Percentiles rank a stretch among this genome's conserved stretches.
Evolutionary conservation across 2,113 vertebrate species (phyloP).

Genomic region (Epinephelus fuscoguttatus): DNA sequence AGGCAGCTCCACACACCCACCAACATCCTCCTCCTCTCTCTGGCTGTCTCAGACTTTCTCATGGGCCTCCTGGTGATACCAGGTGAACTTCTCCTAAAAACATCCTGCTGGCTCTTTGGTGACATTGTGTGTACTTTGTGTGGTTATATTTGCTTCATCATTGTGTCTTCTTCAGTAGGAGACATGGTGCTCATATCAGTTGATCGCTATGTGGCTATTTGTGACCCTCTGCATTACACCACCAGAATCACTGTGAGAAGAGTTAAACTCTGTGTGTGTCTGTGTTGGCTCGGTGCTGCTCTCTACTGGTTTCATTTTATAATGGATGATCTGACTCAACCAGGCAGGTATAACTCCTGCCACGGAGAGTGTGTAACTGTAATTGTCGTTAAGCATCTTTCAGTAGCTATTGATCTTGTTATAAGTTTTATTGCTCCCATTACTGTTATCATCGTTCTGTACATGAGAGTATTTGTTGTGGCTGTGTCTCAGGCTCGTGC

Average conservation of each 20-base stretch:
- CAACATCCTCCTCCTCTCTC: conserved; percentile 75
- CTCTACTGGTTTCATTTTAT: fast-evolving
- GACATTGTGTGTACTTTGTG: conserved; percentile 29
- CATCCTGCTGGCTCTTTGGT: conserved; percentile 70
- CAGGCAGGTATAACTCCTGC: fast-evolving
- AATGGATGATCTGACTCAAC: background rate
- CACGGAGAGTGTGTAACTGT: conserved; percentile 19
- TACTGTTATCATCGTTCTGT: conserved; percentile 44
- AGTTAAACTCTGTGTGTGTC: background rate
- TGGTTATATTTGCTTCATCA: background rate
- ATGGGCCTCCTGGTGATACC: conserved; percentile 84
- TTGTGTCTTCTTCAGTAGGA: conserved; percentile 39
- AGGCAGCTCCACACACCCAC: conserved; percentile 79
- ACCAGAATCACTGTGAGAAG: conserved; percentile 38
- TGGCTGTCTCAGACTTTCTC: conserved; percentile 74
- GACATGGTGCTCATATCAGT: conserved; percentile 66
- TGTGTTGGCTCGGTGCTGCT: conserved; percentile 45
- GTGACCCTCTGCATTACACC: conserved; percentile 65
- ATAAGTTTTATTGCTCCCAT: conserved; percentile 45
- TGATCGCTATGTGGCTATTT: conserved; percentile 66
- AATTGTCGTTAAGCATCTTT: fast-evolving
- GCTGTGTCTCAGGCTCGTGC: conserved; percentile 69
- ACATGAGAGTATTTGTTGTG: conserved; percentile 55
- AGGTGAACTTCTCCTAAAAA: conserved; percentile 56
- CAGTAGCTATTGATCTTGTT: conserved; percentile 26